These are phyloP conservation scores for Sweltsa coloradensis DNA, from an alignment of 1,140 invertebrate species.

Conservation along the genomic window DNA sequence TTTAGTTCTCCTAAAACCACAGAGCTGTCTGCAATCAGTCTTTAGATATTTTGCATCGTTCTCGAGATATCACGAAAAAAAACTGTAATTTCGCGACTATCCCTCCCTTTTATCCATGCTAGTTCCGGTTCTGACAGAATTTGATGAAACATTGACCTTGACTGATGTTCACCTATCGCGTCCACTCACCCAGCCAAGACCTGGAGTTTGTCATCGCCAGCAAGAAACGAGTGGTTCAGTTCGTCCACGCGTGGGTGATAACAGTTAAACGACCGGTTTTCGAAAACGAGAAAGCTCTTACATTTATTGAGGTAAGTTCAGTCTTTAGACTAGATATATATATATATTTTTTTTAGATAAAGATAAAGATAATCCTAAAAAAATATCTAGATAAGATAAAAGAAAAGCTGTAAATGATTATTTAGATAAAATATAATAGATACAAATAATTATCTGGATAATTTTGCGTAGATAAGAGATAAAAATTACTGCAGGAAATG, in stretches of 20 bases:
- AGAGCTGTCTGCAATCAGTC: too few species aligned
- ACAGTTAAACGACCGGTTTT: conserved; percentile 61
- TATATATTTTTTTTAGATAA: conserved; percentile 5
- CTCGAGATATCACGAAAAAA: too few species aligned
- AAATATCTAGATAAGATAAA: background rate
- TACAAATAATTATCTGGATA: background rate
- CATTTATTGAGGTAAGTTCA: conserved; percentile 50
- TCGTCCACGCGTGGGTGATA: conserved; percentile 64
- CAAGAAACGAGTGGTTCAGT: conserved; percentile 64
- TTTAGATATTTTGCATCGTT: too few species aligned
- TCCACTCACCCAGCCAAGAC: conserved; percentile 46
- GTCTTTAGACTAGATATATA: conserved; percentile 4
- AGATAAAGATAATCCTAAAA: background rate
- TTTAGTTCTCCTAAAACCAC: too few species aligned
- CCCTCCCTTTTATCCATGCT: background rate
- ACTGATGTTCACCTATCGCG: conserved; percentile 37
- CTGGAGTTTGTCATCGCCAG: conserved; percentile 58
- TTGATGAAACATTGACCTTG: conserved; percentile 32
- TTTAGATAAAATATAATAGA: background rate
- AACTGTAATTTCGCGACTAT: too few species aligned
- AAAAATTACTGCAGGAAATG: too few species aligned
- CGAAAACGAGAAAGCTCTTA: conserved; percentile 53
- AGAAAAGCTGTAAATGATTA: background rate
- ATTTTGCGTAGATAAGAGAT: background rate
- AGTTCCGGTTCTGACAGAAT: too few species aligned